phyloP scores from a whole-genome alignment of 2,113 vertebrate species.

The Neotoma lepida region DNA sequence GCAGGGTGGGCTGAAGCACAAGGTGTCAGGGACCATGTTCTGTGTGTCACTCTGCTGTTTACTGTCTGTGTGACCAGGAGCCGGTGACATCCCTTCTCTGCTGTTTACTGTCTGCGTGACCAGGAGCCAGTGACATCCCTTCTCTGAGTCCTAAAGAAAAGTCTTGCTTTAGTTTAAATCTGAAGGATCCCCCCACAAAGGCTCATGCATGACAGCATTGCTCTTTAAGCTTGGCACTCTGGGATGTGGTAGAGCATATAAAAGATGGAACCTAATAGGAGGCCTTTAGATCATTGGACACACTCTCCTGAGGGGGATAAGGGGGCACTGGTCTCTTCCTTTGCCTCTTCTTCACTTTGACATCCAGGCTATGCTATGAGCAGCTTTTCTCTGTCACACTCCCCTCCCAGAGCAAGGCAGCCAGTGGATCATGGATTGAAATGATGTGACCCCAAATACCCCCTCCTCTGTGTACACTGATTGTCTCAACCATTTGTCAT shows the following conservation, averaged over 20 bases:
- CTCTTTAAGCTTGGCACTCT: neutral
- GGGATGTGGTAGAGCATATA: neutral
- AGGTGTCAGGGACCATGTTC: neutral
- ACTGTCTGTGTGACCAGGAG: fast-evolving
- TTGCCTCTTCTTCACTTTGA: neutral
- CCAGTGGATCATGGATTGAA: neutral
- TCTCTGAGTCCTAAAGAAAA: neutral
- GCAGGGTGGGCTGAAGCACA: neutral
- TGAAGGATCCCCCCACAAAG: too few relatives aligned
- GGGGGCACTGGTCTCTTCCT: neutral
- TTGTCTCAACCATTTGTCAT: neutral
- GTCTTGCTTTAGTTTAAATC: neutral
- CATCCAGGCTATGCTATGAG: neutral
- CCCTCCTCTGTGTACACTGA: neutral
- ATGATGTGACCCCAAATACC: too few relatives aligned
- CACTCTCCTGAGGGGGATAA: too few relatives aligned
- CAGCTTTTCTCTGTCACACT: neutral
- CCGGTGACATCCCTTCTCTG: neutral
- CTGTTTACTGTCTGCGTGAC: neutral
- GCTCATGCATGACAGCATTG: neutral
- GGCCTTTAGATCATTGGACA: neutral
- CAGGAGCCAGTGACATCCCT: neutral
- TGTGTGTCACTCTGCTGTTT: neutral
- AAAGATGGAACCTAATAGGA: neutral
- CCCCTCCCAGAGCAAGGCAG: neutral